phyloP scores from a whole-genome alignment of 2,797 vertebrate species.

The Triplophysa bombifrons region DNA sequence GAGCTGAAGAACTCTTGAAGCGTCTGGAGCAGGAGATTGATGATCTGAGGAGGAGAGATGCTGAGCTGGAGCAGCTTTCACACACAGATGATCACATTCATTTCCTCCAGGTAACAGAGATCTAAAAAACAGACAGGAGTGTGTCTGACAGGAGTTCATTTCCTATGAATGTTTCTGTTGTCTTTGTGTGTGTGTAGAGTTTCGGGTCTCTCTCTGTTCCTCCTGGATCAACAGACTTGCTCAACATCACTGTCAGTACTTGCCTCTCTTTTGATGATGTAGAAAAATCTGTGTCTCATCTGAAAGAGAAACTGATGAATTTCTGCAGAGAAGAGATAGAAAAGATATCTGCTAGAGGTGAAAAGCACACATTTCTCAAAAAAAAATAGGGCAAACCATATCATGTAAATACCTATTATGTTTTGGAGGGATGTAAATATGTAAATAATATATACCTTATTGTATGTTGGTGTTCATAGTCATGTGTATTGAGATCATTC shows the following conservation, averaged over 20 bases:
- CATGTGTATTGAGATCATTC: no score
- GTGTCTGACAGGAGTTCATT: neutral
- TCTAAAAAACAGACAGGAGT: neutral
- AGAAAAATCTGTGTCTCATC: neutral
- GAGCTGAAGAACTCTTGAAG: neutral
- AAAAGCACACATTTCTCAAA: neutral
- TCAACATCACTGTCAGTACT: neutral
- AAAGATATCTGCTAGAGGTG: neutral
- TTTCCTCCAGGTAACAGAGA: conserved; percentile 26
- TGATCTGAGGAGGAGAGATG: neutral
- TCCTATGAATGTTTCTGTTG: neutral
- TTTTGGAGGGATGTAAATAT: no score
- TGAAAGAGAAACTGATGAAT: neutral
- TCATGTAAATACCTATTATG: no score
- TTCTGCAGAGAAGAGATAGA: neutral
- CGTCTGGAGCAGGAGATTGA: neutral
- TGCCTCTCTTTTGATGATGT: neutral
- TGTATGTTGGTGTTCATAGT: no score
- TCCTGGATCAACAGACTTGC: conserved; percentile 19
- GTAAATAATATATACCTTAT: no score
- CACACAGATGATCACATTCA: neutral
- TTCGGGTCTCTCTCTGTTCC: conserved; percentile 22
- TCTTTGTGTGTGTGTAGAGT: conserved; percentile 11
- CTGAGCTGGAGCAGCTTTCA: conserved; percentile 11
- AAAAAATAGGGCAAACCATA: no score